Evolutionary conservation across 2,888 invertebrate genomes (phyloP), one percentile per base, ranked within the genome.

Genomic region (Lepidonotus clava): DNA sequence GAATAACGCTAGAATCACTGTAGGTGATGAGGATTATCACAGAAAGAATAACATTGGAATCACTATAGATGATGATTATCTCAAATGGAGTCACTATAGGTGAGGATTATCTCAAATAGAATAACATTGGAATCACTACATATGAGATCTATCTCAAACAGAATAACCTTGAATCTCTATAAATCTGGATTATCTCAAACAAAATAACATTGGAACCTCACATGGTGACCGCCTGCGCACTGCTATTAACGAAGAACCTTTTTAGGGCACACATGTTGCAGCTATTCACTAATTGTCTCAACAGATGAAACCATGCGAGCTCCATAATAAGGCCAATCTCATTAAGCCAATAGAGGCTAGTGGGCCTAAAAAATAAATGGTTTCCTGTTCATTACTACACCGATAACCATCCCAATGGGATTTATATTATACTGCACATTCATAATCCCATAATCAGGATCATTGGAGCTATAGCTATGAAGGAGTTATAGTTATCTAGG

Each of bases 251-350:
- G 0, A 11, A 61, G 2, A 2, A 2, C 1, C 61, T 28, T 24
- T 28, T 11, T 32, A 28, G 61, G 28, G 61, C 28, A 24, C 4
- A n/a, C n/a, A 61, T 4, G 61, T 28, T 61, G 61, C 28, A n/a
- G n/a, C 61, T 24, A 61, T 61, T 28, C 28, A n/a, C 11, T 61
- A 61, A 61, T 61, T 61, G 61, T 61, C 28, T 28, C 24, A 61
- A 28, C 61, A 28, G 61, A 24, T 2, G 61, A 4, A 61, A 18
- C 61, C 24, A 61, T 61, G 61, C 61, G 61, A 61, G 61, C 61
- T 28, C 28, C 28, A 28, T 61, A 61, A 61, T 61, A 61, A 61
- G 61, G 61, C 61, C 61, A 61, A 61, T 61, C 61, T 61, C 61
- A 61, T 61, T 61, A 61, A 61, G 24, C 2, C 28, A 61, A 11